phyloP scores from a whole-genome alignment of 2,797 vertebrate genomes.

The Premnoplex brunnescens region DNA sequence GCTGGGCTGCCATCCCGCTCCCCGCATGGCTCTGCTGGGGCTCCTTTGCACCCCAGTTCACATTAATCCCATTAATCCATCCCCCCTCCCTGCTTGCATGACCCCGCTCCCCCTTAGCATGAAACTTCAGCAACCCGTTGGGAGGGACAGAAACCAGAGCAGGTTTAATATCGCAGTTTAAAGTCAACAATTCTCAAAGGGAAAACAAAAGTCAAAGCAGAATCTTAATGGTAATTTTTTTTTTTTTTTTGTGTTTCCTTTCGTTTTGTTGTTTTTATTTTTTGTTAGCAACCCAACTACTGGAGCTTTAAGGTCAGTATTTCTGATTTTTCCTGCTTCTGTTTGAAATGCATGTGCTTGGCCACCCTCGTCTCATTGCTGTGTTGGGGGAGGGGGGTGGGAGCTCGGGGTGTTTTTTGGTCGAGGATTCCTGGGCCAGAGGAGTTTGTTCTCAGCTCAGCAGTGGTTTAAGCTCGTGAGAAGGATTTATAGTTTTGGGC shows the following conservation, averaged over 20 bases:
- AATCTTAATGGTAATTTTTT: slow-evolving; percentile 72
- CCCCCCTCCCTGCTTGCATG: background rate
- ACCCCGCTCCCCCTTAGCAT: background rate
- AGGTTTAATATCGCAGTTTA: background rate
- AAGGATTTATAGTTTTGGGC: background rate
- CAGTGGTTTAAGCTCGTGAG: fast-evolving
- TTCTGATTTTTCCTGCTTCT: slow-evolving; percentile 61
- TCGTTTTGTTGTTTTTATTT: slow-evolving; percentile 69
- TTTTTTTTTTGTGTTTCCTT: slow-evolving; percentile 56
- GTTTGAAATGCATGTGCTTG: slow-evolving; percentile 72
- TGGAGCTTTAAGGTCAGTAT: slow-evolving; percentile 99
- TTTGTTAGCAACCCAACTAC: slow-evolving; percentile 96
- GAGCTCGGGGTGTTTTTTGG: background rate
- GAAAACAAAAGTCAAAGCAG: slow-evolving; percentile 10
- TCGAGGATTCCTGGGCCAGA: background rate
- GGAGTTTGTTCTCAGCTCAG: background rate
- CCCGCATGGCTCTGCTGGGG: fast-evolving
- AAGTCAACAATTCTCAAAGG: background rate
- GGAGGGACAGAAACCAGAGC: slow-evolving; percentile 30
- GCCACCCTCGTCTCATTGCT: background rate
- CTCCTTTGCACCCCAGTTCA: background rate
- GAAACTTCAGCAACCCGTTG: background rate
- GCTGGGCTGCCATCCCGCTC: background rate
- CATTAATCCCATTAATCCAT: fast-evolving
- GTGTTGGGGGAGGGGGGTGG: background rate